phyloP scores from a whole-genome alignment of 2,113 vertebrate species.

The Anas platyrhynchos region DNA sequence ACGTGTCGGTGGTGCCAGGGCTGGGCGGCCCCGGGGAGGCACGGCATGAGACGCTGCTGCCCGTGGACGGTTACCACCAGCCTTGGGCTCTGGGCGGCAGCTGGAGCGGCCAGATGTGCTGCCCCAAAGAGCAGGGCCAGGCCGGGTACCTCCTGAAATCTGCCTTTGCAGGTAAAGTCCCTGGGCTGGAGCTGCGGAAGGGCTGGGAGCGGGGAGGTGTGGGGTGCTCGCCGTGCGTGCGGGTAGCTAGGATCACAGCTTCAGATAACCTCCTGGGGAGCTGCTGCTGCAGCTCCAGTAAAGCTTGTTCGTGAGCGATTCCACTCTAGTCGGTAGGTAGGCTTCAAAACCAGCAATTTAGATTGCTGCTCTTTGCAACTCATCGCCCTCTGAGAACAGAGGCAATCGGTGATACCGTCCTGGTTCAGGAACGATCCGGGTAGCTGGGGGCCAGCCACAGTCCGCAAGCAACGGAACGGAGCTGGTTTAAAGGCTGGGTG shows the following conservation, averaged over 20 bases:
- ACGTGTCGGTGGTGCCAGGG: constrained; percentile 91
- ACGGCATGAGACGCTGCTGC: constrained; percentile 87
- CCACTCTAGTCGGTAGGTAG: accelerated
- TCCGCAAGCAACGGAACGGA: too few relatives aligned
- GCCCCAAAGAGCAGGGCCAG: constrained; percentile 90
- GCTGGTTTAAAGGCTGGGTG: neutral
- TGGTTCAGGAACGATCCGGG: too few relatives aligned
- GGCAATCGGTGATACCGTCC: accelerated
- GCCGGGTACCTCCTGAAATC: constrained; percentile 90
- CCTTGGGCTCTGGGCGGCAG: constrained; percentile 89
- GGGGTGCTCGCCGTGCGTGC: too few relatives aligned
- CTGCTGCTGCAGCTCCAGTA: neutral
- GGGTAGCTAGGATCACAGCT: accelerated
- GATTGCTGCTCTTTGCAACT: accelerated
- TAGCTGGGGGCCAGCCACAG: neutral
- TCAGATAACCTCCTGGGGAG: neutral
- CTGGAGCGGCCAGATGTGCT: constrained; percentile 93
- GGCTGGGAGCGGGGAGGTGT: neutral
- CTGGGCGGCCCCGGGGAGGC: constrained; percentile 81
- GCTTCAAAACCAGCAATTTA: accelerated
- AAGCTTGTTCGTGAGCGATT: accelerated
- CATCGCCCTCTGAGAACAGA: neutral
- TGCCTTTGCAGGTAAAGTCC: constrained; percentile 86
- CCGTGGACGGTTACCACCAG: constrained; percentile 91
- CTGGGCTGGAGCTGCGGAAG: neutral